These are phyloP conservation scores for Propithecus coquereli DNA, from an alignment of 2,113 vertebrate genomes.

Conservation along the genomic window DNA sequence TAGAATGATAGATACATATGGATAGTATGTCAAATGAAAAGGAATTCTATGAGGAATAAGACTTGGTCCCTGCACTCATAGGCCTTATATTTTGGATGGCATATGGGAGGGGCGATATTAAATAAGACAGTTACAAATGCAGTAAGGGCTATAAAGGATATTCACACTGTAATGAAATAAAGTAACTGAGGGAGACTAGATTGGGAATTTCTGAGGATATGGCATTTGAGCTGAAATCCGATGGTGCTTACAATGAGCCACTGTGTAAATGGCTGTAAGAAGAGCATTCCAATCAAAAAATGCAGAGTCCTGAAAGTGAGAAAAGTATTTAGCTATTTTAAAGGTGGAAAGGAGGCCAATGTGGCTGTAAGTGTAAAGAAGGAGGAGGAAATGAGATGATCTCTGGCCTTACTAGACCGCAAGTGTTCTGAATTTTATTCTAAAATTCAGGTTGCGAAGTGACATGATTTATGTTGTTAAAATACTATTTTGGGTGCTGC, in stretches of 20 bases:
- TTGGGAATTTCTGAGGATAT: not conserved
- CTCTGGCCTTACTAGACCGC: not conserved
- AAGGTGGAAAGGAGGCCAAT: not conserved
- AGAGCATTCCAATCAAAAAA: slow-evolving; percentile 12
- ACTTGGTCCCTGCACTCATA: not conserved
- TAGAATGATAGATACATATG: not conserved
- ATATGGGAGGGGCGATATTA: too few species aligned
- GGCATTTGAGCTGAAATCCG: not conserved
- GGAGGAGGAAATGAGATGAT: not conserved
- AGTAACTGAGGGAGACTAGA: not conserved
- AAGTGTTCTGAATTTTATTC: slow-evolving; percentile 15
- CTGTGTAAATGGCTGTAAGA: not conserved
- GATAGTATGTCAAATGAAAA: not conserved
- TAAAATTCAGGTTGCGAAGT: not conserved
- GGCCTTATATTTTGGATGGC: not conserved
- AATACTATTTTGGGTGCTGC: not conserved
- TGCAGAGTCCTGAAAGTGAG: not conserved
- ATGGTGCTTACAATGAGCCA: not conserved
- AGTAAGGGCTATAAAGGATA: not conserved
- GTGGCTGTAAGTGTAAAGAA: not conserved
- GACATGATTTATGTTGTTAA: slow-evolving; percentile 3
- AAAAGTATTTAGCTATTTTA: not conserved
- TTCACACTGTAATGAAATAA: not conserved
- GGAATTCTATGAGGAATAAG: not conserved
- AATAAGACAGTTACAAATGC: not conserved